These are phyloP conservation scores for Orientallactaga bullata DNA, from an alignment of 2,113 vertebrate genomes.

Conservation along the genomic window DNA sequence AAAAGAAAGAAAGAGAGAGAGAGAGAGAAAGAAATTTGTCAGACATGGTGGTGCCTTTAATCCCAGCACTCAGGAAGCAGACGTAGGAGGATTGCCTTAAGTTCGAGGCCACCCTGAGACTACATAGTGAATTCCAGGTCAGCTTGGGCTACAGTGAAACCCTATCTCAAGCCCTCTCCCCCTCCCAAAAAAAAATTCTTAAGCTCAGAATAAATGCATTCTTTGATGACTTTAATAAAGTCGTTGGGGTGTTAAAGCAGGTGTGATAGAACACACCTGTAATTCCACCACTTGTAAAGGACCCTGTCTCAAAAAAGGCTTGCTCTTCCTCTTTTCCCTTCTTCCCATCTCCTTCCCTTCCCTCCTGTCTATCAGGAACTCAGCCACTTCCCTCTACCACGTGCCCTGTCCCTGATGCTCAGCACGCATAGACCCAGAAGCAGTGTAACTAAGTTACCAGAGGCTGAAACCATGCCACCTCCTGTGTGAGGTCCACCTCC, in stretches of 20 bases:
- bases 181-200: background rate
- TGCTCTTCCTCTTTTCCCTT: no score
- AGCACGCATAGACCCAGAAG: background rate
- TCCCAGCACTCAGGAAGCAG: no score
- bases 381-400: background rate
- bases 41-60: no score
- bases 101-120: no score
- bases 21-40: no score
- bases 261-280: background rate
- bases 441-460: background rate
- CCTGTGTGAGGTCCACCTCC: background rate
- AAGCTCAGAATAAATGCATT: conserved; percentile 21
- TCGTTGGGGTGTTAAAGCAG: background rate
- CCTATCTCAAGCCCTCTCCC: no score
- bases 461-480: no score
- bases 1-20: no score
- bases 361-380: background rate
- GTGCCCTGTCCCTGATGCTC: background rate
- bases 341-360: background rate
- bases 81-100: no score
- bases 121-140: no score
- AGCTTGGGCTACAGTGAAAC: no score
- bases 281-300: background rate
- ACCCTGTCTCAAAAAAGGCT: background rate
- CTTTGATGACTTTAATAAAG: conserved; percentile 34